phyloP scores from a whole-genome alignment of 37 sponge, comb jelly and placozoan genomes.

The Haliclona indistincta region DNA sequence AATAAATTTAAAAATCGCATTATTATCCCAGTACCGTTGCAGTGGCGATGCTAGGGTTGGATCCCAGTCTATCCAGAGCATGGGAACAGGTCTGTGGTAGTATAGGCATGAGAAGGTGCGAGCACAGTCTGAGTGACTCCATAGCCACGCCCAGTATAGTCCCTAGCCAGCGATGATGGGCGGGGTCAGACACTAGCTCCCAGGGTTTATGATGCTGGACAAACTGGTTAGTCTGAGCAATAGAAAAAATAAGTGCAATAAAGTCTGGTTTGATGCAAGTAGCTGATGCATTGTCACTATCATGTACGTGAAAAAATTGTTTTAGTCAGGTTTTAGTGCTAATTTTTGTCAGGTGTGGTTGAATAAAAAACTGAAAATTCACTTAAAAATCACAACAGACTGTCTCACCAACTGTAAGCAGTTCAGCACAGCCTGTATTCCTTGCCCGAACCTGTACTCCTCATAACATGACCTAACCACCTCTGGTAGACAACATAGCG shows the following conservation, averaged over 20 bases:
- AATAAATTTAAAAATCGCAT: too few relatives aligned
- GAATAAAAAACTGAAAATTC: too few relatives aligned
- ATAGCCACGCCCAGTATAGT: constrained; percentile 42
- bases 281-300: too few relatives aligned
- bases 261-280: background rate
- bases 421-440: constrained; percentile 50
- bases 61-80: constrained; percentile 42
- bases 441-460: constrained; percentile 63
- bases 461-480: constrained; percentile 45
- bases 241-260: background rate
- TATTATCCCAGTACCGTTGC: background rate
- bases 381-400: background rate
- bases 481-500: constrained; percentile 4
- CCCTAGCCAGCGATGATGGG: constrained; percentile 25
- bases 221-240: constrained; percentile 62
- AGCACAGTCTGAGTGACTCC: constrained; percentile 59
- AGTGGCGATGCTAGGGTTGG: background rate
- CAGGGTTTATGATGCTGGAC: constrained; percentile 63
- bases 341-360: too few relatives aligned
- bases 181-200: constrained; percentile 52
- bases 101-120: constrained; percentile 61
- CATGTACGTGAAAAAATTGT: too few relatives aligned
- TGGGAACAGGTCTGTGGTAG: constrained; percentile 37
- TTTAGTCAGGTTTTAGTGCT: too few relatives aligned
- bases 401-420: constrained; percentile 60